phyloP scores from a whole-genome alignment of 2,888 invertebrate genomes.

The Zygothrica quintamaculata region DNA sequence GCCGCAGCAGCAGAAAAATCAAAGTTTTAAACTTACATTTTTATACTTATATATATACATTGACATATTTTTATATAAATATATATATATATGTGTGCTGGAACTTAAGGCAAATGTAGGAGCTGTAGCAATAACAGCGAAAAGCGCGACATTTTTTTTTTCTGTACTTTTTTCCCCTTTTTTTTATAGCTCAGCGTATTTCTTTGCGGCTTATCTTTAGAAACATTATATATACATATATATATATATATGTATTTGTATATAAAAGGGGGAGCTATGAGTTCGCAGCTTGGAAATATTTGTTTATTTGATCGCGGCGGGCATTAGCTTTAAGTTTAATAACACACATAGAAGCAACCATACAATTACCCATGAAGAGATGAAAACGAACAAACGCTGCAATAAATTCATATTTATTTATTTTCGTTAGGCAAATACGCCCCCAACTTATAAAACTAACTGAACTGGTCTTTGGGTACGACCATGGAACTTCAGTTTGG shows the following conservation, averaged over 20 bases:
- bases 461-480: slow-evolving; percentile 19
- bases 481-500: slow-evolving; percentile 19
- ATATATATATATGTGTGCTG: slow-evolving; percentile 1
- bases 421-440: slow-evolving; percentile 75
- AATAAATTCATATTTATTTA: slow-evolving; percentile 79
- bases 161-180: slow-evolving; percentile 9
- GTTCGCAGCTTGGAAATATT: slow-evolving; percentile 27
- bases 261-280: slow-evolving; percentile 36
- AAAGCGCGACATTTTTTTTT: slow-evolving; percentile 42
- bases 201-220: slow-evolving; percentile 53
- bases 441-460: slow-evolving; percentile 52
- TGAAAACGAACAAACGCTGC: slow-evolving; percentile 61
- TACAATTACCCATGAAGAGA: slow-evolving; percentile 37
- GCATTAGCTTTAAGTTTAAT: slow-evolving; percentile 56
- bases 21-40: slow-evolving; percentile 40
- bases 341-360: slow-evolving; percentile 26
- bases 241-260: too few species aligned
- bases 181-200: slow-evolving; percentile 54
- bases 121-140: slow-evolving; percentile 23
- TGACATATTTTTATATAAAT: too few species aligned
- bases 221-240: too few species aligned
- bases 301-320: slow-evolving; percentile 53
- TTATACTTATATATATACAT: slow-evolving; percentile 14
- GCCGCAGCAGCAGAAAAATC: slow-evolving; percentile 66
- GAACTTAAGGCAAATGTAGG: slow-evolving; percentile 16